Evolutionary conservation across 1,140 invertebrate genomes (phyloP), one percentile per base, ranked within the genome.

Genomic region (Papilio helenus): DNA sequence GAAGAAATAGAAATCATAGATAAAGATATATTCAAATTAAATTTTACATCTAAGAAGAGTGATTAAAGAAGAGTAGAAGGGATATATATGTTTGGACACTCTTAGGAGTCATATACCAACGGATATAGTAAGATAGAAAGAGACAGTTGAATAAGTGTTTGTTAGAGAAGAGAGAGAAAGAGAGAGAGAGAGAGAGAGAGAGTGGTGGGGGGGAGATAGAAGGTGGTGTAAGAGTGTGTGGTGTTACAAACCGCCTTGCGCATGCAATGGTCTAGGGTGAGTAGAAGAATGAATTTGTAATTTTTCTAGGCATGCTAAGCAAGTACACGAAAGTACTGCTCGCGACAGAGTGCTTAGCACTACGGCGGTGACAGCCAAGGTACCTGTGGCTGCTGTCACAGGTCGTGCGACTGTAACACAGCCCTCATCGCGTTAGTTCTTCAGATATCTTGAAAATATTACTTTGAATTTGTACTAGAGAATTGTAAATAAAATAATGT

Each of bases 271-370:
- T 23, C 85, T 90, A 93, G 72, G 90, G 91, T 76, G 91, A 86
- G 86, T 83, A 91, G 80, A 91, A 81, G 79, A 85, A 89, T 71
- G 87, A n/a, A n/a, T n/a, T n/a, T n/a, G n/a, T n/a, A n/a, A n/a
- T n/a, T n/a, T n/a, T n/a, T n/a, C 34, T 23, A 97, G 97, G 80
- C 97, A 98, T 95, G 96, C 97, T 1, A 98, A 97, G 90, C 94
- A 95, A 85, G 97, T 97, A 2, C 96, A 96, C 87, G 96, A 96
- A 84, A 96, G 96, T 88, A 93, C 92, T 76, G 95, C 95, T 0
- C 89, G 97, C 89, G 95, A 96, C 79, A 93, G 92, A 77, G 95
- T 96, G 5, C 85, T 96, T 5, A 92, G 88, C 68, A 88, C 90
- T 1, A 90, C 95, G 16, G 71, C 81, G 0, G 85, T 82, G 12